phyloP scores from a whole-genome alignment of 37 sponge, comb jelly and placozoan species.

The Amphimedon queenslandica region DNA sequence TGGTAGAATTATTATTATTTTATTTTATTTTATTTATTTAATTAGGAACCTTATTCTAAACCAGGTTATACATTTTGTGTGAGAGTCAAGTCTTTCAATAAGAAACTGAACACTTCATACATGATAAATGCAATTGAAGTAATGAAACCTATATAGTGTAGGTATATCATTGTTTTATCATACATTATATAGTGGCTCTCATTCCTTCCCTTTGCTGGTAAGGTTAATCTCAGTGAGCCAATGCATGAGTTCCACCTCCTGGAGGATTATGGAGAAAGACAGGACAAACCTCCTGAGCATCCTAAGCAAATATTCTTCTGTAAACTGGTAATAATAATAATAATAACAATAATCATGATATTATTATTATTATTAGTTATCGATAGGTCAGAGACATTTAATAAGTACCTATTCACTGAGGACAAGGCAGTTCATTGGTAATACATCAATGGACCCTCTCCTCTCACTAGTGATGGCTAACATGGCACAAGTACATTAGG shows the following conservation, averaged over 20 bases:
- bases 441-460: slow-evolving; percentile 95
- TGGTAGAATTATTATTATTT: slow-evolving; percentile 18
- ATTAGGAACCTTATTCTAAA: slow-evolving; percentile 39
- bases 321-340: slow-evolving; percentile 19
- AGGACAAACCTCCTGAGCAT: slow-evolving; percentile 40
- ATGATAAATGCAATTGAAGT: slow-evolving; percentile 47
- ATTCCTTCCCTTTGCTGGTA: slow-evolving; percentile 66
- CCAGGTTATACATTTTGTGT: slow-evolving; percentile 58
- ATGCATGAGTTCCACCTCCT: slow-evolving; percentile 47
- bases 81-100: slow-evolving; percentile 42
- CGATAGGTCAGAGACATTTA: slow-evolving; percentile 70
- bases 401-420: slow-evolving; percentile 68
- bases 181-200: neutral
- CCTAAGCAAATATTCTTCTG: slow-evolving; percentile 76
- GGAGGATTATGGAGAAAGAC: slow-evolving; percentile 74
- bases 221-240: slow-evolving; percentile 59
- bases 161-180: neutral
- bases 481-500: slow-evolving; percentile 63
- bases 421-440: slow-evolving; percentile 84
- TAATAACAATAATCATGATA: slow-evolving; percentile 4
- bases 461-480: slow-evolving; percentile 95
- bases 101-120: slow-evolving; percentile 32
- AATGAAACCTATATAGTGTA: neutral
- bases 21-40: neutral
- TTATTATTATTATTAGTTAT: slow-evolving; percentile 17